Evolutionary conservation across 2,888 invertebrate genomes (phyloP).

Genomic region (Orthosia gothica): DNA sequence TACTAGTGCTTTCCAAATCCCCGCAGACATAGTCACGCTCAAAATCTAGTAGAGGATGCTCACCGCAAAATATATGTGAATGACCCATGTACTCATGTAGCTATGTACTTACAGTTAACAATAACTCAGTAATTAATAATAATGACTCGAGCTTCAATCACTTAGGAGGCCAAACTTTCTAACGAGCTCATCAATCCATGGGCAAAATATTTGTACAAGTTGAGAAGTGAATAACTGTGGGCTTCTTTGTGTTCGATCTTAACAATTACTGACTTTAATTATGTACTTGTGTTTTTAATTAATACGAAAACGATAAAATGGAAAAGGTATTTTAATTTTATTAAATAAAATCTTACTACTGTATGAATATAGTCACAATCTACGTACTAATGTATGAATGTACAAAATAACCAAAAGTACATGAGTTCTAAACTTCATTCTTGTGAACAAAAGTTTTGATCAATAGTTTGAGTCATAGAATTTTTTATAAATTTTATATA

Average conservation of each 20-base stretch:
- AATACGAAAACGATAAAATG: conserved; percentile 38
- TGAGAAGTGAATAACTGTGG: conserved; percentile 48
- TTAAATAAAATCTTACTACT: conserved; percentile 16
- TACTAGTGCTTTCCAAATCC: background rate
- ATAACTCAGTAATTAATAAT: conserved; percentile 67
- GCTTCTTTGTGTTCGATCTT: conserved; percentile 41
- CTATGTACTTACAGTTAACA: conserved; percentile 52
- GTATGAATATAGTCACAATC: too few species aligned
- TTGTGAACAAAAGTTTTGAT: background rate
- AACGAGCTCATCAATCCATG: conserved; percentile 61
- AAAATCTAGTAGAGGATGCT: conserved; percentile 11
- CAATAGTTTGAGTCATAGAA: background rate
- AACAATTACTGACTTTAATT: conserved; percentile 46
- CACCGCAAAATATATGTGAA: conserved; percentile 42
- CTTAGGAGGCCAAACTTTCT: conserved; percentile 62
- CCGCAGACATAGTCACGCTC: background rate
- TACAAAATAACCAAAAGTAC: background rate
- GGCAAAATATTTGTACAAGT: conserved; percentile 67
- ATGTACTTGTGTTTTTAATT: conserved; percentile 49
- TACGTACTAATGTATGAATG: background rate
- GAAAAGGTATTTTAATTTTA: background rate
- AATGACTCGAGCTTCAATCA: conserved; percentile 67
- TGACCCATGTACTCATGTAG: conserved; percentile 8
- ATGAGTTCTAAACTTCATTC: background rate
- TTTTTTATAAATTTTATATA: background rate